Evolutionary conservation across 2,113 vertebrate species (phyloP).

Genomic region (Turdus rufiventris): DNA sequence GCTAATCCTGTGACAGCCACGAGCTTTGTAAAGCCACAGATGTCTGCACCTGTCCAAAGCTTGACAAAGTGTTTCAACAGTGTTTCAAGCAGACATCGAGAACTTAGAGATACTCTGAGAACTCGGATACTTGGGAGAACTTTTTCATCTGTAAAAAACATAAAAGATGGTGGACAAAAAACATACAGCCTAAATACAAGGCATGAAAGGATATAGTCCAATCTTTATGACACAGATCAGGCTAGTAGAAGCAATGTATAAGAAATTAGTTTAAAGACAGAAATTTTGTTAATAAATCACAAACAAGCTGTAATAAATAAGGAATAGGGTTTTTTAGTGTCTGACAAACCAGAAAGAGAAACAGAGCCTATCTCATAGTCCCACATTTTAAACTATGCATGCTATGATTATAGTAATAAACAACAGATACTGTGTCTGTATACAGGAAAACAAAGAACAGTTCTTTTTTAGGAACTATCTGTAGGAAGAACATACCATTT

Average conservation of each 20-base stretch:
- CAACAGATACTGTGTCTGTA: slow-evolving; percentile 67
- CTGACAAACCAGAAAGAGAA: slow-evolving; percentile 30
- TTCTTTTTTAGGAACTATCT: slow-evolving; percentile 69
- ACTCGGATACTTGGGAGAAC: too few relatives aligned
- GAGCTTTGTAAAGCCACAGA: not conserved
- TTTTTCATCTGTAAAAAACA: not conserved
- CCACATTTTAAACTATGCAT: slow-evolving; percentile 71
- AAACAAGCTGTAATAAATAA: slow-evolving; percentile 61
- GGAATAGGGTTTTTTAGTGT: not conserved
- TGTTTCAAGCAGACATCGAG: not conserved
- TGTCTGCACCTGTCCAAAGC: not conserved
- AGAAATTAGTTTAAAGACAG: slow-evolving; percentile 25
- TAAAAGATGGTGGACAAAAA: not conserved
- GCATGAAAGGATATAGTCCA: not conserved
- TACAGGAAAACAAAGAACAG: slow-evolving; percentile 58
- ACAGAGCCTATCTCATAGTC: slow-evolving; percentile 48
- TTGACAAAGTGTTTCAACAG: not conserved
- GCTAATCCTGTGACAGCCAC: not conserved
- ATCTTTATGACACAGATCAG: slow-evolving; percentile 5
- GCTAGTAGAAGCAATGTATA: not conserved
- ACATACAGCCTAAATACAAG: not conserved
- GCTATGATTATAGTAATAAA: slow-evolving; percentile 58
- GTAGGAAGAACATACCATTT: slow-evolving; percentile 74
- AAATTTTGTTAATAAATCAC: slow-evolving; percentile 44
- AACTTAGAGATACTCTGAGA: not conserved